Conservation (phyloP, 2,888 invertebrate species). For the Clanis bilineata region DNA sequence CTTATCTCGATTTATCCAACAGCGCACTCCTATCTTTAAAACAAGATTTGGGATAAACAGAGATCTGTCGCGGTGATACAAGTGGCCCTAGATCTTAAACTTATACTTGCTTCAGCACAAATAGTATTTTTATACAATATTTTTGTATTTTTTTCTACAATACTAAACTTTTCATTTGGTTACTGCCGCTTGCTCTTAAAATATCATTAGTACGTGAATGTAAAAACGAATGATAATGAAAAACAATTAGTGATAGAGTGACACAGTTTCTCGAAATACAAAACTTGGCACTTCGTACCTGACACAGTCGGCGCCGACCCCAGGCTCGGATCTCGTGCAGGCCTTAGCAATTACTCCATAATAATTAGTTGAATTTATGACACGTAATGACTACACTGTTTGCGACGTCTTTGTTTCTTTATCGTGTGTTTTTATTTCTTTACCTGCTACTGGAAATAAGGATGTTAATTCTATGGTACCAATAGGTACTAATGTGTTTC, state of each 20-base stretch:
- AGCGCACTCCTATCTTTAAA: too few relatives aligned
- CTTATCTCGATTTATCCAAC: too few relatives aligned
- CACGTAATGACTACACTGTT: slow-evolving; percentile 18
- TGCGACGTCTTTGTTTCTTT: slow-evolving; percentile 27
- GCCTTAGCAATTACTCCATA: slow-evolving; percentile 16
- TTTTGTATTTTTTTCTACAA: background rate
- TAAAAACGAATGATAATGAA: slow-evolving; percentile 11
- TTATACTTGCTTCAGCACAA: too few relatives aligned
- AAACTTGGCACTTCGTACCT: slow-evolving; percentile 55
- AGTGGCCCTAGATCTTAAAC: too few relatives aligned
- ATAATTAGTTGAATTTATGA: slow-evolving; percentile 17
- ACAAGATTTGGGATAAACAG: too few relatives aligned
- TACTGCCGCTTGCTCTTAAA: too few relatives aligned
- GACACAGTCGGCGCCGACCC: slow-evolving; percentile 53
- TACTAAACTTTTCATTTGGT: too few relatives aligned
- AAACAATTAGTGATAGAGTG: slow-evolving; percentile 22
- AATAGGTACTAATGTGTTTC: slow-evolving; percentile 23
- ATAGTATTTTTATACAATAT: too few relatives aligned
- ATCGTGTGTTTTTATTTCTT: slow-evolving; percentile 1
- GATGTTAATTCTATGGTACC: background rate
- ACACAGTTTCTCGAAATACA: slow-evolving; percentile 33
- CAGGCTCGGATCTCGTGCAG: slow-evolving; percentile 36
- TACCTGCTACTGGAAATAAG: background rate
- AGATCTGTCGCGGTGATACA: too few relatives aligned
- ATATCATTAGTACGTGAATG: too few relatives aligned